A percentile compares a stretch with the other conserved stretches of the same genome.
Evolutionary conservation across 2,888 invertebrate genomes (phyloP).

Genomic region (Caenorhabditis angaria): DNA sequence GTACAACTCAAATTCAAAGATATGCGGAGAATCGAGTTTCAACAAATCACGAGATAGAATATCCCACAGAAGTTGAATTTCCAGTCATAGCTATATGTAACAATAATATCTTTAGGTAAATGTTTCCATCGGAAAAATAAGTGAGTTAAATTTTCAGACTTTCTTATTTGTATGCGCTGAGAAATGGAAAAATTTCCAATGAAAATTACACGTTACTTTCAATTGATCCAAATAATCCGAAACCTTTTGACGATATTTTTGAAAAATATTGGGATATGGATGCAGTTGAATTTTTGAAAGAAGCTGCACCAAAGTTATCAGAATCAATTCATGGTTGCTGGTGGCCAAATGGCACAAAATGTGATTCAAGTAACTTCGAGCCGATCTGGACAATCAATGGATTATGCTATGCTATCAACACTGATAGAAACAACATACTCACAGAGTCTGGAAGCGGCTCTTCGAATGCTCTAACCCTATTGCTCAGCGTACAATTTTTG

Average conservation of each 20-base stretch:
- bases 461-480: conserved; percentile 61
- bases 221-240: conserved; percentile 3
- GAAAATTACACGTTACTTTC: not conserved
- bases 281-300: conserved; percentile 65
- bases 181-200: conserved; percentile 43
- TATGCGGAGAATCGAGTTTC: conserved; percentile 56
- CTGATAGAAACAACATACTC: conserved; percentile 59
- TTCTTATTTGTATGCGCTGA: conserved; percentile 64
- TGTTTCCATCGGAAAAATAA: no score
- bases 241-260: conserved; percentile 46
- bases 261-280: conserved; percentile 68
- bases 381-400: conserved; percentile 70
- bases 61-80: conserved; percentile 66
- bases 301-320: conserved; percentile 67
- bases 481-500: conserved; percentile 69
- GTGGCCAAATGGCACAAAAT: conserved; percentile 69
- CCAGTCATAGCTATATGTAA: conserved; percentile 70
- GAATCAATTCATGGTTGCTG: conserved; percentile 67
- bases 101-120: conserved; percentile 68
- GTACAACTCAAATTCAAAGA: conserved; percentile 55
- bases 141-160: conserved; percentile 51
- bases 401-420: conserved; percentile 70
- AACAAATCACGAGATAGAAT: conserved; percentile 70
- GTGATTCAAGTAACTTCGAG: conserved; percentile 59
- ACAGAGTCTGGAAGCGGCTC: conserved; percentile 60